A percentile compares a stretch with the other conserved stretches of the same genome.
These are phyloP conservation scores for Corythaixoides concolor DNA, from an alignment of 2,113 vertebrate species.

Conservation along the genomic window DNA sequence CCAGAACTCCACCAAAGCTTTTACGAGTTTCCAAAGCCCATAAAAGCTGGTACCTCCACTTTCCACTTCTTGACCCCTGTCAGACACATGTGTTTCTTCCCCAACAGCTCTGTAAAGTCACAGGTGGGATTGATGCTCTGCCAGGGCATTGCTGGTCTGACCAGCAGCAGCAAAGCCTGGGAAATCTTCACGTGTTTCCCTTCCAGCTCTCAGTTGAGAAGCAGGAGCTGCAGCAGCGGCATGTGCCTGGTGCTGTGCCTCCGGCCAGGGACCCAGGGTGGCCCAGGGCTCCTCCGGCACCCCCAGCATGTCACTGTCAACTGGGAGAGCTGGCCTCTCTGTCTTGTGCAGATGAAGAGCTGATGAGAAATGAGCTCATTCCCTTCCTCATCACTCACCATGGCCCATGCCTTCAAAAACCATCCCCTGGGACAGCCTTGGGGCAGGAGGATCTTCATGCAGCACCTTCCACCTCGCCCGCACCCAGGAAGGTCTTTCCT, in stretches of 20 bases:
- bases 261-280: background rate
- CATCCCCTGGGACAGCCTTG: background rate
- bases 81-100: background rate
- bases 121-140: background rate
- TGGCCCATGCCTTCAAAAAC: background rate
- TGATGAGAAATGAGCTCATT: background rate
- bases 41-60: background rate
- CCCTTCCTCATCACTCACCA: fast-evolving
- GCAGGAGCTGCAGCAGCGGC: background rate
- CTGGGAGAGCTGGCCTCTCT: background rate
- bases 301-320: background rate
- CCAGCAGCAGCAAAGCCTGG: background rate
- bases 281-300: background rate
- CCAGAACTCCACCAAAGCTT: background rate
- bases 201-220: background rate
- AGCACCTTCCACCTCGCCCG: background rate
- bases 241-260: background rate
- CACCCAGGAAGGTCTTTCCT: background rate
- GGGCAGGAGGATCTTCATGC: background rate
- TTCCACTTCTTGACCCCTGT: background rate
- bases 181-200: background rate
- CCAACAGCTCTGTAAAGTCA: background rate
- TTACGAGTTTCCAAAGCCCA: background rate
- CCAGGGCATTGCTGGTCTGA: background rate
- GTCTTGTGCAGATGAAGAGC: background rate